Base-by-base conservation (phyloP, 2,888 invertebrate species). In the Sthenelais limicola region DNA sequence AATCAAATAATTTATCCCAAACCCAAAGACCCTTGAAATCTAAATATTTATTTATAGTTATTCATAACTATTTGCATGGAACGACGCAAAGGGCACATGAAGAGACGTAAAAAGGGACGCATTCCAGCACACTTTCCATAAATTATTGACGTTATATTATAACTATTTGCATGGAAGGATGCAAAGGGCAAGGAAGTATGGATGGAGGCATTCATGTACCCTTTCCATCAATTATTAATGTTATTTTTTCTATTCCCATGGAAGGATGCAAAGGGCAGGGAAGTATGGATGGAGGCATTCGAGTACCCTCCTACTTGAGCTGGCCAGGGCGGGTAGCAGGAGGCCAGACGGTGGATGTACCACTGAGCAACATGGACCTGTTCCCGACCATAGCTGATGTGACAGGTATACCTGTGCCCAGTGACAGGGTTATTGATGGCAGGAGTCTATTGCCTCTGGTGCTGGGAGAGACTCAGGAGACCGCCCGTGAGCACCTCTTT, bases 121-220 rank as follows among this genome's bases (percentile, higher is more conserved):
- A n/a, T n/a, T n/a, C n/a, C n/a, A n/a, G n/a, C n/a, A n/a, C n/a
- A n/a, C n/a, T n/a, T n/a, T n/a, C n/a, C n/a, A n/a, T n/a, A n/a
- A n/a, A n/a, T n/a, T n/a, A n/a, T n/a, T n/a, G n/a, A n/a, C n/a
- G n/a, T n/a, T n/a, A n/a, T n/a, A n/a, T n/a, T n/a, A n/a, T n/a
- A n/a, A n/a, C n/a, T n/a, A n/a, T n/a, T n/a, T n/a, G n/a, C n/a
- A n/a, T n/a, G n/a, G n/a, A n/a, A n/a, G n/a, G n/a, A n/a, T n/a
- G n/a, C n/a, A n/a, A n/a, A n/a, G n/a, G n/a, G n/a, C 85, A 86
- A 68, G 86, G 85, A 35, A 80, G 81, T 1, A 81, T 82, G 48
- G 86, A 88, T 74, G 88, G 88, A 12, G 88, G 87, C 15, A 84
- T 88, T 30, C 81, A 88, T 28, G 86, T n/a, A n/a, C n/a, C n/a